A percentile compares a stretch with the other conserved stretches of the same genome.
Conservation (phyloP, 35 echinoderm and acorn worm species). For the Anneissia japonica region DNA sequence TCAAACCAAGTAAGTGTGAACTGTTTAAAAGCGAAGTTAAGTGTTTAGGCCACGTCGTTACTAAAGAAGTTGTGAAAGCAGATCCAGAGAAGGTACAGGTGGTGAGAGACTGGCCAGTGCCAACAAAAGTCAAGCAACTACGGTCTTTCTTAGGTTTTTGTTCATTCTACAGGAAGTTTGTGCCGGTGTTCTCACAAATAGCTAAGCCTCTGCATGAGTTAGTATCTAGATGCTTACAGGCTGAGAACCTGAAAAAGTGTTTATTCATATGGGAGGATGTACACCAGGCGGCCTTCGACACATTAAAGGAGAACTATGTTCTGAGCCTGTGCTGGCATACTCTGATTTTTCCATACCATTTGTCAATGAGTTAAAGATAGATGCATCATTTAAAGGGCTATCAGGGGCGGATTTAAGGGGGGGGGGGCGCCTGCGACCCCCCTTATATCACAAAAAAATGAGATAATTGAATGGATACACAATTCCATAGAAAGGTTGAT, state of each 20-base stretch:
- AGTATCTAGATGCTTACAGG: too few relatives aligned
- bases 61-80: not conserved
- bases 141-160: slow-evolving; percentile 14
- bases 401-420: too few relatives aligned
- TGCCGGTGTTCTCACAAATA: slow-evolving; percentile 27
- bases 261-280: not conserved
- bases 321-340: not conserved
- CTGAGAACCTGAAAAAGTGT: not conserved
- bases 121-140: not conserved
- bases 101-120: not conserved
- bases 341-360: not conserved
- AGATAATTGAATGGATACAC: too few relatives aligned
- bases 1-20: slow-evolving; percentile 16
- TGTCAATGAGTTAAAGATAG: not conserved
- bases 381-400: not conserved
- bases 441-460: too few relatives aligned
- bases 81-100: not conserved
- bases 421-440: too few relatives aligned
- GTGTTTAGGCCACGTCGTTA: slow-evolving; percentile 4
- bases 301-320: not conserved
- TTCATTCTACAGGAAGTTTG: slow-evolving; percentile 22
- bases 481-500: too few relatives aligned
- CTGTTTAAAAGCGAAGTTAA: slow-evolving; percentile 1
- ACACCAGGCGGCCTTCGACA: not conserved
- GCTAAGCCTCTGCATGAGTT: slow-evolving; percentile 13